These are phyloP conservation scores for Seira musarum DNA, from an alignment of 2,888 invertebrate species.

Conservation along the genomic window DNA sequence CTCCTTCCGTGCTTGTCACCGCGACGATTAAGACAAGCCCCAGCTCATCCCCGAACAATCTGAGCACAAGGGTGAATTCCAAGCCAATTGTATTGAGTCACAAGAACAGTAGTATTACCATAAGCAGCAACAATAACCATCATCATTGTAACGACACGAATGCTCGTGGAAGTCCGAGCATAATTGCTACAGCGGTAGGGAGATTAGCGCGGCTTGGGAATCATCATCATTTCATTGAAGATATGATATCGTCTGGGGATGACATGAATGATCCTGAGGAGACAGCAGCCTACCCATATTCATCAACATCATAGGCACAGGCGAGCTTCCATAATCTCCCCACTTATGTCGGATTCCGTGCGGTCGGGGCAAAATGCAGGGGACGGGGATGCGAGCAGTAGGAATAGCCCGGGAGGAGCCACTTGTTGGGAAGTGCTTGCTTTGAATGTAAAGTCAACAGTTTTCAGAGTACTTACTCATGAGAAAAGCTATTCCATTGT, in stretches of 20 bases:
- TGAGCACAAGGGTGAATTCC: background rate
- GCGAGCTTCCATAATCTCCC: conserved; percentile 38
- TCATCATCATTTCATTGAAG: conserved; percentile 60
- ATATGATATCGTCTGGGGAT: conserved; percentile 58
- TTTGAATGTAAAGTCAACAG: conserved; percentile 89
- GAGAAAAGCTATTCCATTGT: conserved; percentile 73
- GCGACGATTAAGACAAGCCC: conserved; percentile 43
- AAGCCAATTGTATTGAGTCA: conserved; percentile 19
- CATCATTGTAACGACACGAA: conserved; percentile 52
- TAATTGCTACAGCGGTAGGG: conserved; percentile 48
- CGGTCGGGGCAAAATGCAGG: conserved; percentile 21
- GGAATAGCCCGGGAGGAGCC: conserved; percentile 28
- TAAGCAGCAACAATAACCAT: conserved; percentile 62
- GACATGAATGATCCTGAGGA: conserved; percentile 50
- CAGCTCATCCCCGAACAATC: conserved; percentile 33
- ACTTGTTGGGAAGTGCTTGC: conserved; percentile 82
- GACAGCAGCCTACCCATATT: conserved; percentile 14
- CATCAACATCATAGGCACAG: conserved; percentile 35
- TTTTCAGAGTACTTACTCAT: conserved; percentile 91
- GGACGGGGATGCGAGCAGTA: conserved; percentile 16
- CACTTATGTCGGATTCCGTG: conserved; percentile 30
- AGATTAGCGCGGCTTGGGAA: conserved; percentile 58
- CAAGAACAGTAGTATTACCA: conserved; percentile 37
- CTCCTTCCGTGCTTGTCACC: conserved; percentile 33
- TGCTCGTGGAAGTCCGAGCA: conserved; percentile 36